Evolutionary conservation across 1,140 invertebrate genomes (phyloP).

Genomic region (Palaemon carinicauda): DNA sequence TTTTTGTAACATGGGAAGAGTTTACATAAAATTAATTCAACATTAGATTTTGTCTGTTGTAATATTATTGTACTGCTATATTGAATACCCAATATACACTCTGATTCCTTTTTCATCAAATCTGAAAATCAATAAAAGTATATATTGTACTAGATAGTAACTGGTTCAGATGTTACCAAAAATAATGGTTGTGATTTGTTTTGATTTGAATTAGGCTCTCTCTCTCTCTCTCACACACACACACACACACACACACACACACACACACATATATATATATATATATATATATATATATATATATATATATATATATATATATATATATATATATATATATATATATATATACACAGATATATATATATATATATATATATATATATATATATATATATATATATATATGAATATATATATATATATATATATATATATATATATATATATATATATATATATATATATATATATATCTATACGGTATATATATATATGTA

Average conservation of each 20-base stretch:
- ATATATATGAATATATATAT: slow-evolving; percentile 27
- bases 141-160: no score
- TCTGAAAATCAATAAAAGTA: no score
- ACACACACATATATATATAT: slow-evolving; percentile 11
- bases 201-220: no score
- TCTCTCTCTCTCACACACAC: background rate
- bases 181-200: background rate
- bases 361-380: slow-evolving; percentile 29
- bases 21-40: no score
- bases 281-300: slow-evolving; percentile 32
- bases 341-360: slow-evolving; percentile 17
- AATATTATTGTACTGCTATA: no score
- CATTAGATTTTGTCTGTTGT: no score
- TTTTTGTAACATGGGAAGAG: no score
- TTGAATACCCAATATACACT: no score
- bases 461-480: slow-evolving; percentile 23
- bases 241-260: background rate
- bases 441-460: slow-evolving; percentile 32
- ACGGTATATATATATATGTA: no score
- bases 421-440: slow-evolving; percentile 30
- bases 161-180: no score
- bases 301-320: slow-evolving; percentile 30
- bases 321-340: slow-evolving; percentile 28
- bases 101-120: no score
- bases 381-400: slow-evolving; percentile 32